These are phyloP conservation scores for Heteractis magnifica DNA, from an alignment of 92 coral and sea anemone genomes.

Conservation along the genomic window DNA sequence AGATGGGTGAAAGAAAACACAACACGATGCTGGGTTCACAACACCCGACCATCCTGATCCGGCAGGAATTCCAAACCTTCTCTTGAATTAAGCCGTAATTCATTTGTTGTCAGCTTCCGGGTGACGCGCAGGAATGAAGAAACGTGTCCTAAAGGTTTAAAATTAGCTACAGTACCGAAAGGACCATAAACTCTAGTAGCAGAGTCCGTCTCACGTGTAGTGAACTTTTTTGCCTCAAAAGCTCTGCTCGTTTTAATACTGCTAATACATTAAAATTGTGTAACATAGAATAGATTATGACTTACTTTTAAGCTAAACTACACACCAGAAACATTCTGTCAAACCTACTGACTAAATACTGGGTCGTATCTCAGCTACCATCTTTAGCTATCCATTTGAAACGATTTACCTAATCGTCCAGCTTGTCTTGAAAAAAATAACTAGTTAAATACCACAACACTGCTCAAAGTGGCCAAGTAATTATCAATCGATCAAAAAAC, in stretches of 20 bases:
- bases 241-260: background rate
- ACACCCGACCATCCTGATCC: too few relatives aligned
- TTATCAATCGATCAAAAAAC: constrained; percentile 6
- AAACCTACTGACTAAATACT: background rate
- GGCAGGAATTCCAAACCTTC: background rate
- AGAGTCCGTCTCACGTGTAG: background rate
- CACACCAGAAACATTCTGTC: background rate
- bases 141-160: background rate
- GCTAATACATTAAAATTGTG: background rate
- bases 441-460: constrained; percentile 9
- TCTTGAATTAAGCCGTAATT: background rate
- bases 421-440: background rate
- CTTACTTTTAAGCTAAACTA: background rate
- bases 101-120: background rate
- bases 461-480: constrained; percentile 4
- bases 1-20: too few relatives aligned
- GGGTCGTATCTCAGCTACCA: background rate
- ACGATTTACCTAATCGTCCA: constrained; percentile 5
- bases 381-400: background rate
- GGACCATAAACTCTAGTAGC: background rate
- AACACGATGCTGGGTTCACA: too few relatives aligned
- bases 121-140: constrained; percentile 13
- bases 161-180: background rate
- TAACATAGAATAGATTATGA: background rate
- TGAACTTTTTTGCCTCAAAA: background rate